phyloP scores from a whole-genome alignment of 2,888 invertebrate species.

The Leptopilina myrica region DNA sequence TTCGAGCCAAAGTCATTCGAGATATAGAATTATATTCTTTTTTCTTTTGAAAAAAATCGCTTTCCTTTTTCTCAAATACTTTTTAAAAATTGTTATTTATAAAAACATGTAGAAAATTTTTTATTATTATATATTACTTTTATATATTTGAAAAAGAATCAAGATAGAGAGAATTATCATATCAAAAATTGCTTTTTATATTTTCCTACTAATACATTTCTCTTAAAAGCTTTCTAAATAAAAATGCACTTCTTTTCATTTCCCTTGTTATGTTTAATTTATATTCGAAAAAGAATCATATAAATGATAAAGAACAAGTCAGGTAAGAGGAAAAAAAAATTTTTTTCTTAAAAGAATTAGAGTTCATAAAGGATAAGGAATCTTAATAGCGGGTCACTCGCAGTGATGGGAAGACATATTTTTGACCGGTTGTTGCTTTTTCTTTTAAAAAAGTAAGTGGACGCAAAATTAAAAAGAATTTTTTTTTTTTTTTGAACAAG shows the following conservation, averaged over 20 bases:
- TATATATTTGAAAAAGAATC: too few relatives aligned
- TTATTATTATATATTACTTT: too few relatives aligned
- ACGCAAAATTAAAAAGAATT: constrained; percentile 33
- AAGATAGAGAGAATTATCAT: too few relatives aligned
- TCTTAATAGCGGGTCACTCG: constrained; percentile 32
- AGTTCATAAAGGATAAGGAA: constrained; percentile 35
- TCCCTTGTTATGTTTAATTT: constrained; percentile 36
- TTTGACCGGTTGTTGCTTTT: background rate
- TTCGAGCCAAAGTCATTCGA: constrained; percentile 62
- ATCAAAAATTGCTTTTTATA: constrained; percentile 51
- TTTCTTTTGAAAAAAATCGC: too few relatives aligned
- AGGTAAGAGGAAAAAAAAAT: background rate
- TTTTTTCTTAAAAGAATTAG: constrained; percentile 10
- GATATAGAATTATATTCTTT: constrained; percentile 64
- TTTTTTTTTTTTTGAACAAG: constrained; percentile 16
- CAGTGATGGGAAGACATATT: constrained; percentile 6
- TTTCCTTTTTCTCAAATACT: too few relatives aligned
- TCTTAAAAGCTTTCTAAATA: constrained; percentile 19
- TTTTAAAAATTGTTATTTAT: too few relatives aligned
- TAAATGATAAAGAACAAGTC: constrained; percentile 19
- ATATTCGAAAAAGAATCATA: constrained; percentile 12
- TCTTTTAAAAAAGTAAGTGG: background rate
- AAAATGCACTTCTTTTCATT: constrained; percentile 15
- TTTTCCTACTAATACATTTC: constrained; percentile 5
- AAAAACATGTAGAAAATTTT: too few relatives aligned